Evolutionary conservation across 2,797 vertebrate species (phyloP).

Genomic region (Scarus forsteni): DNA sequence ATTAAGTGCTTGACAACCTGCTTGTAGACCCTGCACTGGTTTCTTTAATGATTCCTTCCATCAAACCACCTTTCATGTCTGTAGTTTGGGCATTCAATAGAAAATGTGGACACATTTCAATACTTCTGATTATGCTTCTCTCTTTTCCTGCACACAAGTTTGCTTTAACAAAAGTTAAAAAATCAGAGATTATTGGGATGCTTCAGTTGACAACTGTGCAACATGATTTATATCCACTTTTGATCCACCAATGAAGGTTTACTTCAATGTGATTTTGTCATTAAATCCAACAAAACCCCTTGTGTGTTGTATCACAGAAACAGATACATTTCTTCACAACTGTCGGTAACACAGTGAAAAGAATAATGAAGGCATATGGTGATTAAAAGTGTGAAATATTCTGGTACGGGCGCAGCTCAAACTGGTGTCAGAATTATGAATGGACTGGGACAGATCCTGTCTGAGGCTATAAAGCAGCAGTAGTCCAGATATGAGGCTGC

Average conservation of each 20-base stretch:
- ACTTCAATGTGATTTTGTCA: constrained; percentile 7
- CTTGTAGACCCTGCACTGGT: too few species aligned
- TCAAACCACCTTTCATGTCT: too few species aligned
- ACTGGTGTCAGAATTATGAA: constrained; percentile 42
- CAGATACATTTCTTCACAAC: neutral
- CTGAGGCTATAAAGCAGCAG: constrained; percentile 52
- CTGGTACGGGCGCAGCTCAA: constrained; percentile 13
- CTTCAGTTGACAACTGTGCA: neutral
- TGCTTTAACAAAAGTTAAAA: constrained; percentile 2
- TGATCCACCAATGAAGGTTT: constrained; percentile 5
- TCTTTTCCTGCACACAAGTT: neutral
- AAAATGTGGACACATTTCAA: too few species aligned
- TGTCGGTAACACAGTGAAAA: constrained; percentile 1
- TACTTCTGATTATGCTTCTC: too few species aligned
- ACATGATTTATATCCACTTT: constrained; percentile 15
- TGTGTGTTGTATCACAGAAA: constrained; percentile 9
- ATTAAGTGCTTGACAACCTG: too few species aligned
- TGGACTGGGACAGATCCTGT: constrained; percentile 41
- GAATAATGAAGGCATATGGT: neutral
- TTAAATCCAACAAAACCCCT: constrained; percentile 1
- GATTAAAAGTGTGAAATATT: constrained; percentile 20
- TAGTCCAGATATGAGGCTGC: constrained; percentile 36
- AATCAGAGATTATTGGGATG: neutral
- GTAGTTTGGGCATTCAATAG: too few species aligned
- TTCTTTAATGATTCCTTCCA: too few species aligned